Conservation (phyloP, 2,797 vertebrate species). For the Catostomus latipinnis region DNA sequence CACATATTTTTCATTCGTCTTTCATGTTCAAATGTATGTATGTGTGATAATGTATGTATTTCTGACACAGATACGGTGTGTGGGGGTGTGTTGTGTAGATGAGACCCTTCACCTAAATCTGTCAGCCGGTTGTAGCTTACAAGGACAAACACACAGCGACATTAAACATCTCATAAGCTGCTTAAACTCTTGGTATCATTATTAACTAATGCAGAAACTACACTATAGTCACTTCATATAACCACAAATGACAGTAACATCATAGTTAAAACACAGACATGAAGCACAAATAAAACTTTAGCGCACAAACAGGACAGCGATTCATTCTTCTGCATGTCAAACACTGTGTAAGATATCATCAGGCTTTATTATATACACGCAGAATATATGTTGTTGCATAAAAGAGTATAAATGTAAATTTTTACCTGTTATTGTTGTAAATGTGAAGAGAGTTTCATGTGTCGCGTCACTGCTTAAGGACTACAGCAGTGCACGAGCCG, state of each 20-base stretch:
- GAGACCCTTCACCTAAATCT: constrained; percentile 69
- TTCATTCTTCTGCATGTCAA: background rate
- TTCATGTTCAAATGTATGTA: background rate
- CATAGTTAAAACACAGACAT: too few relatives aligned
- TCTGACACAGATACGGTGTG: background rate
- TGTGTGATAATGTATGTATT: background rate
- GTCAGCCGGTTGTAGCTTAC: background rate
- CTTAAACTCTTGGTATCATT: background rate
- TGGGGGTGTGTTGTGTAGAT: constrained; percentile 12
- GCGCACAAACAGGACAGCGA: background rate
- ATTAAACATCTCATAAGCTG: background rate
- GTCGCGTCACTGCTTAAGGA: constrained; percentile 4
- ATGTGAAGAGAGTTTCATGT: background rate
- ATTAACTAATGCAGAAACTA: background rate
- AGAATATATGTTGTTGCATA: background rate
- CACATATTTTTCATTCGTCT: background rate
- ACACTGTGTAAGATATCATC: background rate
- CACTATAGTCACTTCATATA: background rate
- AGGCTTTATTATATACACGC: background rate
- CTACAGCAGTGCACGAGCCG: constrained; percentile 26
- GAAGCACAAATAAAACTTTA: background rate
- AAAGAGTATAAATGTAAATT: background rate
- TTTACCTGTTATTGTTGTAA: constrained; percentile 13
- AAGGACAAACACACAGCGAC: constrained; percentile 25
- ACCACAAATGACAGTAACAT: background rate